Conservation (phyloP, 2,797 vertebrate genomes). For the Linurgus olivaceus region DNA sequence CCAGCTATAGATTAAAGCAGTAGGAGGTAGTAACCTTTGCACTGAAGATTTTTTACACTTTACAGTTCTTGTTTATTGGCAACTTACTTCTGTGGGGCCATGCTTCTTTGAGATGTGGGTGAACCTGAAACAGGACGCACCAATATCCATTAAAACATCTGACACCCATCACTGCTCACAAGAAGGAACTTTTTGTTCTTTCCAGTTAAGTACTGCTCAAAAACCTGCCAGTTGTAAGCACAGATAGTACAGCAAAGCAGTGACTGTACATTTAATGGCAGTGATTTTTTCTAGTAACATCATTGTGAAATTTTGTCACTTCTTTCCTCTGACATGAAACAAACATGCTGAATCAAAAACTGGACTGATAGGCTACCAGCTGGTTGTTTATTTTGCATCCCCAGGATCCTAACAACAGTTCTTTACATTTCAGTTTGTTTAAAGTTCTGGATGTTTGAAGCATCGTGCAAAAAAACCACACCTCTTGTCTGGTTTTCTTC, state of each 20-base stretch:
- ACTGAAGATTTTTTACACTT: background rate
- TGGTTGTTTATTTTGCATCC: background rate
- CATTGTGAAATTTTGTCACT: background rate
- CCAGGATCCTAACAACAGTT: background rate
- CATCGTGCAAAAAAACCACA: background rate
- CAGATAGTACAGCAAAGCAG: background rate
- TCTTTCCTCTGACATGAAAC: background rate
- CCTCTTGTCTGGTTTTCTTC: background rate
- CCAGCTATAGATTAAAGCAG: background rate
- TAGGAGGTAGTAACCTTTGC: slow-evolving; percentile 27
- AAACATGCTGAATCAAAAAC: background rate
- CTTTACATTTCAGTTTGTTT: background rate
- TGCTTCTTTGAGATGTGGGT: background rate
- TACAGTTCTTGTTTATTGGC: background rate
- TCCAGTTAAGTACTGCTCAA: background rate
- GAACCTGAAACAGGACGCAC: background rate
- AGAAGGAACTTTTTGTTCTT: background rate
- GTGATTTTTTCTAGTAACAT: background rate
- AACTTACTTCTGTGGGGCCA: background rate
- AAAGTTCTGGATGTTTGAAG: background rate
- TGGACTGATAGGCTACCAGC: background rate
- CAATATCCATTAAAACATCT: background rate
- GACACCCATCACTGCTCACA: background rate
- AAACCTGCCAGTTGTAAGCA: background rate
- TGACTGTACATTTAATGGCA: background rate